These are phyloP conservation scores for Oncopeltus fasciatus DNA, from an alignment of 1,140 invertebrate species.

Conservation along the genomic window DNA sequence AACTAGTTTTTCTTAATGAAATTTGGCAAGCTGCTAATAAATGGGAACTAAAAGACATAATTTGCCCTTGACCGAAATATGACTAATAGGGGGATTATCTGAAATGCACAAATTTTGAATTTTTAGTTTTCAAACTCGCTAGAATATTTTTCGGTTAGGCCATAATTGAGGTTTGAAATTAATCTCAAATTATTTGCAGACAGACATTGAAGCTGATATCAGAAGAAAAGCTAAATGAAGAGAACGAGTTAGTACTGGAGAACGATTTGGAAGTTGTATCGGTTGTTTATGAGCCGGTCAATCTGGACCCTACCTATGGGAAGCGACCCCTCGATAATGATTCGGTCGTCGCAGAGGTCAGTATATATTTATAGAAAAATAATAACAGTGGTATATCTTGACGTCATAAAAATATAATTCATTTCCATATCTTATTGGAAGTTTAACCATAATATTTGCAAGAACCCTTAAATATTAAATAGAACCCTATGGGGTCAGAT, in stretches of 20 bases:
- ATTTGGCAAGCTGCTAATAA: too few relatives aligned
- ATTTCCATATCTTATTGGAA: neutral
- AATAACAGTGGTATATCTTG: neutral
- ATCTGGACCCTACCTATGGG: constrained; percentile 24
- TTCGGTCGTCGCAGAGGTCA: constrained; percentile 22
- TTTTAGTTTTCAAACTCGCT: too few relatives aligned
- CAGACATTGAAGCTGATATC: neutral
- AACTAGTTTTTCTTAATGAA: too few relatives aligned
- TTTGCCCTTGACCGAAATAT: too few relatives aligned
- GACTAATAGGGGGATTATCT: too few relatives aligned
- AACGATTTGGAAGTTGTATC: neutral
- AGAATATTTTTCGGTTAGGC: too few relatives aligned
- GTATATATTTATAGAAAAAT: neutral
- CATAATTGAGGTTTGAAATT: too few relatives aligned
- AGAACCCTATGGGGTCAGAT: too few relatives aligned
- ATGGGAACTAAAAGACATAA: too few relatives aligned
- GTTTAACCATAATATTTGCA: neutral
- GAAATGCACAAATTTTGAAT: too few relatives aligned
- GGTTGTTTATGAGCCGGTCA: constrained; percentile 14
- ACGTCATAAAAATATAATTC: neutral
- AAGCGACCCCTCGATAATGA: constrained; percentile 22
- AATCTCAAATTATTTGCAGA: neutral
- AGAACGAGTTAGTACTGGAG: constrained; percentile 3
- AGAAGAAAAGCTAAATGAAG: constrained; percentile 8
- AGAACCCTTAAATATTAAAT: neutral